A percentile compares a stretch with the other conserved stretches of the same genome.
phyloP scores from a whole-genome alignment of 2,797 vertebrate species.

The Jordanella pulchra region DNA sequence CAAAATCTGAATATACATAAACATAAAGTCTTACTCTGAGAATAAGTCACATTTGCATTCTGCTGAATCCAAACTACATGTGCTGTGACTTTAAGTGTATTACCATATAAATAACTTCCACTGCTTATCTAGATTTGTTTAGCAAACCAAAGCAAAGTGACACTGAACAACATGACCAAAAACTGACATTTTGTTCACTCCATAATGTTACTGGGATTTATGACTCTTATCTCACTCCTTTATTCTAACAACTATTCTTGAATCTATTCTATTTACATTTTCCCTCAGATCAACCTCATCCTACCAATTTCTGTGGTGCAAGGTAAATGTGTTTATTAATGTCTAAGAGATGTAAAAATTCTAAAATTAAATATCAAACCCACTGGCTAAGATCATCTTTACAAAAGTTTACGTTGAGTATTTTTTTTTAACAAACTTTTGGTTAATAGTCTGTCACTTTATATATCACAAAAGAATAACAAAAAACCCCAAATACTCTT shows the following conservation, averaged over 20 bases:
- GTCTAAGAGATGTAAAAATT: neutral
- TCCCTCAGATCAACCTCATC: neutral
- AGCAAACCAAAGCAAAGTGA: slow-evolving; percentile 26
- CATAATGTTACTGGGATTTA: neutral
- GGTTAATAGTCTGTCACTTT: neutral
- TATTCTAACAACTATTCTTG: neutral
- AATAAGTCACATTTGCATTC: slow-evolving; percentile 27
- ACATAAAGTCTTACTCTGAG: neutral
- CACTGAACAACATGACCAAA: neutral
- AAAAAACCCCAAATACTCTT: too few relatives aligned
- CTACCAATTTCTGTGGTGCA: neutral
- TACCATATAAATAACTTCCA: slow-evolving; percentile 53
- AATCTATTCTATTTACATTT: neutral
- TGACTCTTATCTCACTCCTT: neutral
- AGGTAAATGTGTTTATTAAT: neutral
- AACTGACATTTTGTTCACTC: neutral
- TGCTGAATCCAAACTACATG: slow-evolving; percentile 26
- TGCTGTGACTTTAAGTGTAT: slow-evolving; percentile 39
- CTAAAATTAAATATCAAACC: too few relatives aligned
- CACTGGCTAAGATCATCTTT: too few relatives aligned
- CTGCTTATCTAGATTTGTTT: slow-evolving; percentile 50
- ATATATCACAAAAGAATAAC: neutral
- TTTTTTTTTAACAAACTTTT: neutral
- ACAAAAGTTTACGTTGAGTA: neutral
- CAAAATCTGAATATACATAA: neutral